These are phyloP conservation scores for Hydrolagus affinis DNA, from an alignment of 2,113 vertebrate genomes.

Conservation along the genomic window DNA sequence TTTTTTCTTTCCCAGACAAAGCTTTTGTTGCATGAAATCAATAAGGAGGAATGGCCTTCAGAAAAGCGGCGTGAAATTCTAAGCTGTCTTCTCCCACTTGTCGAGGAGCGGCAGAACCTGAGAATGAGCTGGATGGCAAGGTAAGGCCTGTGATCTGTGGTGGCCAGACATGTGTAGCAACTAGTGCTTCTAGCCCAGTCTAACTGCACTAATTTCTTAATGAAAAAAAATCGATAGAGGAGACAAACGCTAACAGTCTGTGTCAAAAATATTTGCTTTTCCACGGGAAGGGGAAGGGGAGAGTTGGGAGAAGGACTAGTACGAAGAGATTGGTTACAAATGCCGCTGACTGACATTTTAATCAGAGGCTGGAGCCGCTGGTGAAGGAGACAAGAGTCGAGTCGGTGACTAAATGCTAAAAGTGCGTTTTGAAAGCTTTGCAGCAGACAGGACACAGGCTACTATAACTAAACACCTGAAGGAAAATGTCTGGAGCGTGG, in stretches of 20 bases:
- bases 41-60: constrained; percentile 46
- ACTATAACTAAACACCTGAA: constrained; percentile 59
- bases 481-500: constrained; percentile 49
- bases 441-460: constrained; percentile 56
- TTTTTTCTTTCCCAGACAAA: constrained; percentile 64
- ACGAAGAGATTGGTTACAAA: constrained; percentile 34
- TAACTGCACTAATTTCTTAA: constrained; percentile 37
- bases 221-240: background rate
- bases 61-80: constrained; percentile 65
- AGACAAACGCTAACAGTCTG: background rate
- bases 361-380: constrained; percentile 43
- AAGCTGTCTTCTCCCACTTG: constrained; percentile 61
- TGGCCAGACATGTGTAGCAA: constrained; percentile 13
- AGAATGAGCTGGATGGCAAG: constrained; percentile 82
- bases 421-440: constrained; percentile 40
- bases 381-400: constrained; percentile 40
- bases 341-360: constrained; percentile 45
- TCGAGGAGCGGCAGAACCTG: constrained; percentile 74
- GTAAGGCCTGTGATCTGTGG: constrained; percentile 53
- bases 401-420: constrained; percentile 39
- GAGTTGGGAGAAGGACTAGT: background rate
- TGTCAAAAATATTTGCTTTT: background rate
- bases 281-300: background rate
- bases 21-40: constrained; percentile 56
- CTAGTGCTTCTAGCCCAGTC: background rate